Evolutionary conservation across 2,113 vertebrate species (phyloP).

Genomic region (Sapayoa aenigma): DNA sequence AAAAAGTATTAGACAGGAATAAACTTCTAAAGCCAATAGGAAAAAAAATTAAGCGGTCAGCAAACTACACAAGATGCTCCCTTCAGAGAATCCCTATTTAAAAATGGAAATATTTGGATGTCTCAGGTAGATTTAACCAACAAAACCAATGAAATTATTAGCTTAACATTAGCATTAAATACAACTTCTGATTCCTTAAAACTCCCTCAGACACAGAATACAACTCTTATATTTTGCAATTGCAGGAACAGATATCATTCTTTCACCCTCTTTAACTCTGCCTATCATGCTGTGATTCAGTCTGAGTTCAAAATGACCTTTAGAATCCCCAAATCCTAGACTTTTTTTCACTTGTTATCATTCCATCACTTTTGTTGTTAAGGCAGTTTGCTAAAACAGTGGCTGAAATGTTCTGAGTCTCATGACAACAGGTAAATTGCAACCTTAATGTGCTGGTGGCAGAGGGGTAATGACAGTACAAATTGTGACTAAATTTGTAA

Average conservation of each 20-base stretch:
- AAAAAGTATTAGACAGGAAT: conserved; percentile 16
- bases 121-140: conserved; percentile 37
- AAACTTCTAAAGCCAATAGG: conserved; percentile 27
- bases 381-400: conserved; percentile 37
- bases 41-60: neutral
- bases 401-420: neutral
- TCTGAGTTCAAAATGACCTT: conserved; percentile 32
- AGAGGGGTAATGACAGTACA: neutral
- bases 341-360: conserved; percentile 32
- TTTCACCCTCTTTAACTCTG: neutral
- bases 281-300: conserved; percentile 15
- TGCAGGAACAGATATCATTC: neutral
- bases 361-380: conserved; percentile 16
- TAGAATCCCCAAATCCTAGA: neutral
- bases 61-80: conserved; percentile 22
- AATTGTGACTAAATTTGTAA: conserved; percentile 33
- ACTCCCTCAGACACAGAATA: neutral
- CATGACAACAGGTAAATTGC: conserved; percentile 21
- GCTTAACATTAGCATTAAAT: conserved; percentile 10
- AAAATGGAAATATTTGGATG: neutral
- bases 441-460: neutral
- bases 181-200: conserved; percentile 12
- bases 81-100: conserved; percentile 1
- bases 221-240: neutral
- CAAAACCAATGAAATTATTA: conserved; percentile 18